These are phyloP conservation scores for Watsonalla cultraria DNA, from an alignment of 2,888 invertebrate species.

Conservation along the genomic window DNA sequence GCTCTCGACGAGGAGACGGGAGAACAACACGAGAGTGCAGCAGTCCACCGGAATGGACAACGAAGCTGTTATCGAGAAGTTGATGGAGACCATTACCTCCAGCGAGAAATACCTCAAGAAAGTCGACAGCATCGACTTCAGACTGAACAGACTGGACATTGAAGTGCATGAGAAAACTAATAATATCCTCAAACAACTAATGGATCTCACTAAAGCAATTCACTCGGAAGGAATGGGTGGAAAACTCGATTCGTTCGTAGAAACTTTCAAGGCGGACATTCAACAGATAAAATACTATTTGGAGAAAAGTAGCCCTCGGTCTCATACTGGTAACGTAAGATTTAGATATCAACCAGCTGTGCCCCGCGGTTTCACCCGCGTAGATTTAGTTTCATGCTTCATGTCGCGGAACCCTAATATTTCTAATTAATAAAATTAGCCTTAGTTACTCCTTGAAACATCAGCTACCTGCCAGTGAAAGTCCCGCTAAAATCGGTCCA, in stretches of 20 bases:
- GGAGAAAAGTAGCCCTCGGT: constrained; percentile 26
- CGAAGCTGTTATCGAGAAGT: constrained; percentile 57
- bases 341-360: no score
- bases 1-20: constrained; percentile 37
- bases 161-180: constrained; percentile 69
- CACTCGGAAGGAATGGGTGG: constrained; percentile 27
- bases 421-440: no score
- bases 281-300: constrained; percentile 41
- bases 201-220: constrained; percentile 38
- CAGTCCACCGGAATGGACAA: constrained; percentile 44
- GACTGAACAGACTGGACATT: constrained; percentile 62
- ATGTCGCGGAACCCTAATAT: no score
- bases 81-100: constrained; percentile 62
- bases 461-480: no score
- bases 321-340: constrained; percentile 16
- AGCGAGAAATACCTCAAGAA: constrained; percentile 70
- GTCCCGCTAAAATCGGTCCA: no score
- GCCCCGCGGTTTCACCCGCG: no score
- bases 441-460: no score
- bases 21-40: constrained; percentile 45
- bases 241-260: constrained; percentile 38
- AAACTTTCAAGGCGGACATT: constrained; percentile 41
- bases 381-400: no score
- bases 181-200: constrained; percentile 50
- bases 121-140: constrained; percentile 65